Base-by-base conservation (phyloP, 1,140 invertebrate genomes). In the Pogonomyrmex californicus region DNA sequence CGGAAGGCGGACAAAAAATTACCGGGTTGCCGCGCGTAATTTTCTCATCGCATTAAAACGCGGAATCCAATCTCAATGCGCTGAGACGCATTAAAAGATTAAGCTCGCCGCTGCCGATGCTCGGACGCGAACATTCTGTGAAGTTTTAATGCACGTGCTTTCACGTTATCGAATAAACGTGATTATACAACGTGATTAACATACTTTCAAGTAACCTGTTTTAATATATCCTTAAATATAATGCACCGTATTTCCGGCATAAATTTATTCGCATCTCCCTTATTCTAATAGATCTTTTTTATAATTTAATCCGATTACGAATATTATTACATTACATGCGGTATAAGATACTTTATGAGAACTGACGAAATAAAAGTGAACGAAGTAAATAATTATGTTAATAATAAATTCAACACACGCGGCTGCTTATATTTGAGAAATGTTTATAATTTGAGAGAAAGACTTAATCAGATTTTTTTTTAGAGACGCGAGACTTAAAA, bases 11-110 rank as follows among this genome's bases (percentile, higher is more conserved):
- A n/a, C 23, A 73, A 71, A 73, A 73, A 58, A 73, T 82, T 82
- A 60, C 54, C 79, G 79, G 54, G 79, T 60, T 82, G 79, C 51
- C 66, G 38, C 68, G 79, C 79, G 79, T 82, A 82, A 82, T 82
- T 82, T 82, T 82, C 79, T 82, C 79, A 82, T 82, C 79, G 79
- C 68, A 82, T 82, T 82, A 82, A 82, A 82, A 82, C 79, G 66
- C 79, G 79, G 54, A 82, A 82, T 82, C 79, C 79, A 82, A 82
- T 82, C 79, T 82, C 79, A 82, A 82, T 82, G 79, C 79, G 66
- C 79, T 82, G 79, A 82, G 79, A 82, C 79, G 79, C 79, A 82
- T 82, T 82, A 82, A 82, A 82, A 82, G 79, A 82, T 82, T 82
- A 82, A 82, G 78, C 65, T 58, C n/a, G 78, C 65, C 23, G 41